Percentiles rank a stretch among this genome's conserved stretches.
phyloP scores from a whole-genome alignment of 2,797 vertebrate species.

The Syndactyla subalaris region DNA sequence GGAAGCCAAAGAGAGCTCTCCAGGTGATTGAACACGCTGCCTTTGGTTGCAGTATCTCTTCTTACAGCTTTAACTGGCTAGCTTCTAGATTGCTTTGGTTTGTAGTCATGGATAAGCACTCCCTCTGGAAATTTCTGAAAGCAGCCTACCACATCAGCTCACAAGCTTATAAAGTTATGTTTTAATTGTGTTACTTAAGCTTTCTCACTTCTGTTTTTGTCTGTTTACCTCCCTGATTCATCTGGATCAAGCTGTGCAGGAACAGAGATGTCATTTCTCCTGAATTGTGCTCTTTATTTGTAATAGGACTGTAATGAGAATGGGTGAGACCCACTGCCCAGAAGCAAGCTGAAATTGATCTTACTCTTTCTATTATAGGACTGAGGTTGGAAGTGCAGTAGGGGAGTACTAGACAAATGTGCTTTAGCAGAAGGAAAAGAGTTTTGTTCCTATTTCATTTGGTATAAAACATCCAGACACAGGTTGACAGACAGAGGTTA shows the following conservation, averaged over 20 bases:
- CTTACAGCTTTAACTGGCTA: neutral
- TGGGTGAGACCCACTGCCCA: neutral
- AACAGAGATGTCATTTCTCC: neutral
- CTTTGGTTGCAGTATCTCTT: neutral
- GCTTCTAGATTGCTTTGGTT: slow-evolving; percentile 43
- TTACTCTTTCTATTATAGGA: neutral
- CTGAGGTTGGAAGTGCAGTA: neutral
- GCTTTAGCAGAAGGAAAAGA: neutral
- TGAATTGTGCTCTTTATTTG: neutral
- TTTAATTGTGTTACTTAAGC: slow-evolving; percentile 55
- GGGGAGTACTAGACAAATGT: neutral
- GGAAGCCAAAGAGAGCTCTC: slow-evolving; percentile 43
- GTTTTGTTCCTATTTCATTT: neutral
- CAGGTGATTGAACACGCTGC: slow-evolving; percentile 12
- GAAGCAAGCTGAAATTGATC: neutral
- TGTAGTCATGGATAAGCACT: slow-evolving; percentile 35
- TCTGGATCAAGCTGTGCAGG: slow-evolving; percentile 14
- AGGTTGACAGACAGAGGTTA: neutral
- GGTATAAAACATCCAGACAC: neutral
- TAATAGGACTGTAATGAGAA: neutral
- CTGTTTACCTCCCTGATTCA: slow-evolving; percentile 18
- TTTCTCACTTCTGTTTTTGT: neutral
- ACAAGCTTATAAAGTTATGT: slow-evolving; percentile 29
- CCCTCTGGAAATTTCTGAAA: slow-evolving; percentile 62
- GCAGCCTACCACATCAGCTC: slow-evolving; percentile 23